Percentiles rank a stretch among this genome's conserved stretches.
Evolutionary conservation across 2,888 invertebrate genomes (phyloP).

Genomic region (Alviniconcha strummeri): DNA sequence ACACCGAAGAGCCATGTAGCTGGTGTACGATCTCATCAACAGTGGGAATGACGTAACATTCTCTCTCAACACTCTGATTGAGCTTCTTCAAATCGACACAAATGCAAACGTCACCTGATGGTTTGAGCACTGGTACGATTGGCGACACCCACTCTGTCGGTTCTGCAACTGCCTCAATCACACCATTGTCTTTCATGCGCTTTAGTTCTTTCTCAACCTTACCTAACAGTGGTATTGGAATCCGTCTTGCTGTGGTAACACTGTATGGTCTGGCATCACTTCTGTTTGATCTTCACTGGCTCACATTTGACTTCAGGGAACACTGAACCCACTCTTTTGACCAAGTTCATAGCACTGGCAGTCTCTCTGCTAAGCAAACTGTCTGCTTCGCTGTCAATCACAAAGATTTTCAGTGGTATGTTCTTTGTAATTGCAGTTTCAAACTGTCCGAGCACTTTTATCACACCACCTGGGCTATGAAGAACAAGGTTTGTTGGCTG

Average conservation of each 20-base stretch:
- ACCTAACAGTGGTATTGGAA: background rate
- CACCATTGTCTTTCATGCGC: background rate
- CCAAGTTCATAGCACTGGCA: background rate
- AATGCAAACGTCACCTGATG: background rate
- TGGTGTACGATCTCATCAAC: slow-evolving; percentile 14
- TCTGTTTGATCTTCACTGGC: background rate
- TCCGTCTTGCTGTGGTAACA: background rate
- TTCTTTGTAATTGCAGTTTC: too few relatives aligned
- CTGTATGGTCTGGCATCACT: background rate
- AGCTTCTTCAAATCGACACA: slow-evolving; percentile 1
- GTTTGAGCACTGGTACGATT: slow-evolving; percentile 5
- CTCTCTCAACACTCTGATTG: background rate
- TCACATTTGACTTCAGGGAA: background rate
- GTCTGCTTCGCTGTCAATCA: background rate
- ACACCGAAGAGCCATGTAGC: slow-evolving; percentile 6
- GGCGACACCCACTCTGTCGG: background rate
- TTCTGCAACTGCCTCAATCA: background rate
- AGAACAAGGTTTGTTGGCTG: background rate
- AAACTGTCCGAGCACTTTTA: background rate
- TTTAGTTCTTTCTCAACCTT: background rate
- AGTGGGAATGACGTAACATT: background rate
- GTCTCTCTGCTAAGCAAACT: background rate
- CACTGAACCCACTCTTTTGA: background rate
- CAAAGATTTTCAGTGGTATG: background rate
- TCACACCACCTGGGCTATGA: background rate